phyloP scores from a whole-genome alignment of 2,113 vertebrate genomes.

The Pristiophorus japonicus region DNA sequence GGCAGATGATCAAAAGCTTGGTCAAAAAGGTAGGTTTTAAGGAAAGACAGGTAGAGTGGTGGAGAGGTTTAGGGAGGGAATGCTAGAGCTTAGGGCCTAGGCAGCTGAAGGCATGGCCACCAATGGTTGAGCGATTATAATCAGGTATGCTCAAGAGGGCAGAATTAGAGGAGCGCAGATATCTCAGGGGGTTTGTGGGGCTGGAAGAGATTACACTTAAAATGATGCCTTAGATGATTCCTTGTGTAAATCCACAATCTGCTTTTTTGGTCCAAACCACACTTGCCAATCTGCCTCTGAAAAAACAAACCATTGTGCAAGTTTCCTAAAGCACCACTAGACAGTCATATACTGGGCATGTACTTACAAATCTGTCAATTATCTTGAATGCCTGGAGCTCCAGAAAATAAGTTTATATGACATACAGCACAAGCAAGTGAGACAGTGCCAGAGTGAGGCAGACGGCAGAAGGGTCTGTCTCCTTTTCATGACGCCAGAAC shows the following conservation, averaged over 20 bases:
- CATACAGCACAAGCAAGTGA: not conserved
- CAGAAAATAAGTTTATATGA: not conserved
- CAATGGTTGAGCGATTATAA: too few species aligned
- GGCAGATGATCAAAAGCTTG: too few species aligned
- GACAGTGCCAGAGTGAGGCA: not conserved
- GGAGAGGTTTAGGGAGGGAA: too few species aligned
- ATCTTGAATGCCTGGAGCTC: not conserved
- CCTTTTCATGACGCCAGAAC: not conserved
- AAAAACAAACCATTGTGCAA: not conserved
- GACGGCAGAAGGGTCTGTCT: not conserved
- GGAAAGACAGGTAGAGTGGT: too few species aligned
- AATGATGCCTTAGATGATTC: not conserved
- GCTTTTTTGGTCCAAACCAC: not conserved
- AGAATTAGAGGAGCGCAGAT: too few species aligned
- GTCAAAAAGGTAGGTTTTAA: too few species aligned
- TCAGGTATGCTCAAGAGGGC: too few species aligned
- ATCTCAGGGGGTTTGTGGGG: too few species aligned
- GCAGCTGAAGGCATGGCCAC: too few species aligned
- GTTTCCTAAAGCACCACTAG: not conserved
- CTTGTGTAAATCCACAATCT: not conserved
- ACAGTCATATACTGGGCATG: too few species aligned
- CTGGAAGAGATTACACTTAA: not conserved
- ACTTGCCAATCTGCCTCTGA: not conserved
- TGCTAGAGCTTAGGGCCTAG: too few species aligned
- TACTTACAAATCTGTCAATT: not conserved